Conservation (phyloP, 2,888 invertebrate genomes). For the Gymnocheta viridis region DNA sequence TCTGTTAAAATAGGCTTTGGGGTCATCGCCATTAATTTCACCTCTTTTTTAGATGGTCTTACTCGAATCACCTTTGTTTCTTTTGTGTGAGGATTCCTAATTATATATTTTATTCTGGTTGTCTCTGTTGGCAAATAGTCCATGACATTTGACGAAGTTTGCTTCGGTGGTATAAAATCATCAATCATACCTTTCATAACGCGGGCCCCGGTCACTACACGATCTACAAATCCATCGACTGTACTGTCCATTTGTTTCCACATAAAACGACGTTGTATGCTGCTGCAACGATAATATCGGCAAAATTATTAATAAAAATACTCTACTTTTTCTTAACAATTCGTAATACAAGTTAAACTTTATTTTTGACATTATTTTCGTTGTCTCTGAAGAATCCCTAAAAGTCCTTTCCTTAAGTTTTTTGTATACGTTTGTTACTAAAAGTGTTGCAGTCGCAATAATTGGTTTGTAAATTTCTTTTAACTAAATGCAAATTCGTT, state of each 20-base stretch:
- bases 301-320: not conserved
- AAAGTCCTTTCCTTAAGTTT: not conserved
- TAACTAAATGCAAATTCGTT: constrained; percentile 17
- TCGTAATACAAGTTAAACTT: not conserved
- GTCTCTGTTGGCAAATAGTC: constrained; percentile 77
- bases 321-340: not conserved
- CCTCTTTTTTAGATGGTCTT: constrained; percentile 76
- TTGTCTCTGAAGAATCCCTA: too few species aligned
- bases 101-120: constrained; percentile 78
- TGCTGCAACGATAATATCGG: constrained; percentile 55
- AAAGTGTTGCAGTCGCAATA: not conserved
- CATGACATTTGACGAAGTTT: constrained; percentile 56
- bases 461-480: not conserved
- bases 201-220: constrained; percentile 76
- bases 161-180: constrained; percentile 73
- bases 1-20: constrained; percentile 71
- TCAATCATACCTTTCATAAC: constrained; percentile 77
- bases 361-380: not conserved
- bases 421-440: not conserved
- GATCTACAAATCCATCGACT: constrained; percentile 77
- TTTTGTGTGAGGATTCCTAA: constrained; percentile 78
- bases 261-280: constrained; percentile 81
- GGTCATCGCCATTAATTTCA: constrained; percentile 72
- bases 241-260: constrained; percentile 81
- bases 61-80: constrained; percentile 78